phyloP scores from a whole-genome alignment of 2,113 vertebrate species.

The Dunckerocampus dactyliophorus region DNA sequence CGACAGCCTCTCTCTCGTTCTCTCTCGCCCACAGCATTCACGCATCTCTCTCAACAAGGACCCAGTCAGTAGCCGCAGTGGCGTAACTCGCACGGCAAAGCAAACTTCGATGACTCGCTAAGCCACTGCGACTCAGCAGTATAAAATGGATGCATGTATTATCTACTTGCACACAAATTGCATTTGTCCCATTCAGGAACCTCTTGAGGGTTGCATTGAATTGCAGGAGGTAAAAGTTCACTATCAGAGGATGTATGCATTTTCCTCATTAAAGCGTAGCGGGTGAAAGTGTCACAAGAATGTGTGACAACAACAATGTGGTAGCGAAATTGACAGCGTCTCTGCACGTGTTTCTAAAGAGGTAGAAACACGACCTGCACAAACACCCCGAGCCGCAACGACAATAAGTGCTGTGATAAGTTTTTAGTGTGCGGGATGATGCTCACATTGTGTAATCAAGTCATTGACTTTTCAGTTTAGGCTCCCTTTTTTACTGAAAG shows the following conservation, averaged over 20 bases:
- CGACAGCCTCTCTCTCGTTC: background rate
- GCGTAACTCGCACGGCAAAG: slow-evolving; percentile 24
- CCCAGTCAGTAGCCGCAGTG: slow-evolving; percentile 36
- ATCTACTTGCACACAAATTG: too few relatives aligned
- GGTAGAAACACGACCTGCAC: background rate
- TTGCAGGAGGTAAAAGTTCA: slow-evolving; percentile 17
- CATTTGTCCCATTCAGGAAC: background rate
- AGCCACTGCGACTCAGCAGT: too few relatives aligned
- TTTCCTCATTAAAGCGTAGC: slow-evolving; percentile 19
- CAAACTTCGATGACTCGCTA: slow-evolving; percentile 40
- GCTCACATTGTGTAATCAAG: background rate
- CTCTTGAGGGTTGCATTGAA: background rate
- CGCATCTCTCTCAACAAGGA: slow-evolving; percentile 35
- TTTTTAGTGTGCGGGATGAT: background rate
- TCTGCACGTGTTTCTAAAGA: slow-evolving; percentile 16
- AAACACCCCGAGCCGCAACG: background rate
- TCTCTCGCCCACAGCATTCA: slow-evolving; percentile 5
- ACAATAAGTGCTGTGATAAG: slow-evolving; percentile 3
- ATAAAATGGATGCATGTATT: too few relatives aligned
- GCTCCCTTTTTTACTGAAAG: too few relatives aligned
- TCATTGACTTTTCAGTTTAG: slow-evolving; percentile 4
- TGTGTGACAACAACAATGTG: slow-evolving; percentile 12
- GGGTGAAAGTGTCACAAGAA: slow-evolving; percentile 18
- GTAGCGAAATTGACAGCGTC: slow-evolving; percentile 11
- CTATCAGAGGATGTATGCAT: background rate